Evolutionary conservation across 2,888 invertebrate genomes (phyloP), one percentile per base, ranked within the genome.

Genomic region (Drosophila quinaria): DNA sequence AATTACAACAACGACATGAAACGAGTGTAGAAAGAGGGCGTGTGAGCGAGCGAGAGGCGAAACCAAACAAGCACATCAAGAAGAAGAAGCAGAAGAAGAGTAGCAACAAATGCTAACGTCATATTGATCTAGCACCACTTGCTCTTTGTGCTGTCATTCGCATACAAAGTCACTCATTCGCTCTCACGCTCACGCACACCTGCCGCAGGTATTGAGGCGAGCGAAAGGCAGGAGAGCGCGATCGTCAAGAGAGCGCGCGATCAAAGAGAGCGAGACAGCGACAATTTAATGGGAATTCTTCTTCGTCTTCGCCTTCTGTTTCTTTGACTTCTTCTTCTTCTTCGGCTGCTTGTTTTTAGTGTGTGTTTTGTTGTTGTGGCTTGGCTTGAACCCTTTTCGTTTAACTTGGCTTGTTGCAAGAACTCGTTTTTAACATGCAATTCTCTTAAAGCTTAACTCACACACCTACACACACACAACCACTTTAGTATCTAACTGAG

Each of bases 401-500:
- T 77, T 47, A 62, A 52, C 58, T 76, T 49, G 61, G 58, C 46
- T 68, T 74, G 54, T 78, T 80, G 85, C 81, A 81, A 74, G 81
- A 86, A 86, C 86, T 49, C 68, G 86, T 86, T 86, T 86, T 81
- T 78, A 29, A 55, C 54, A 83, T 86, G 85, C 87, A 85, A 86
- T 87, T 86, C 87, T 78, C 70, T 74, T 54, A 15, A 85, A 60
- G 29, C 65, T 68, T 31, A 44, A 58, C 59, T 70, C 37, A 61
- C 63, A 66, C 54, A 54, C 80, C 67, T 69, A 64, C 70, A 49
- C 51, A 59, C 63, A 67, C 44, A 25, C 29, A 17, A n/a, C 10
- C 13, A 54, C 31, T 42, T 19, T 1, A 9, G 42, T 17, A 51
- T 19, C 13, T 46, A 37, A 39, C 44, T 35, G 13, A 47, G 41